Conservation (phyloP, 2,113 vertebrate genomes). For the Sapayoa aenigma region DNA sequence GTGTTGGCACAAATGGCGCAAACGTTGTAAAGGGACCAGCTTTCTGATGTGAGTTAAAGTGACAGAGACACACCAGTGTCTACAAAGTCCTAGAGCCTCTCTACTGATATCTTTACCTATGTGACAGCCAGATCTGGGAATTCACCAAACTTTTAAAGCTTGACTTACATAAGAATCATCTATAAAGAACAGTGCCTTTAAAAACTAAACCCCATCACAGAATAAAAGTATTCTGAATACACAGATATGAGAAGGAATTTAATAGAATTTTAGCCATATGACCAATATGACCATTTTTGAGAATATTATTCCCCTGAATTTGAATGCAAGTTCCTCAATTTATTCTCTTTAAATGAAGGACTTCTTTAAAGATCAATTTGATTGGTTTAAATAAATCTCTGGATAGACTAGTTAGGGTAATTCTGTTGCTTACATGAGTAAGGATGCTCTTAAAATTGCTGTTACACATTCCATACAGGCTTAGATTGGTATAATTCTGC, state of each 20-base stretch:
- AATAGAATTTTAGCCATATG: not conserved
- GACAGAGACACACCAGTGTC: fast-evolving
- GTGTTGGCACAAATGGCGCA: not conserved
- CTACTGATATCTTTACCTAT: not conserved
- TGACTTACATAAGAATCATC: not conserved
- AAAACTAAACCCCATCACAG: not conserved
- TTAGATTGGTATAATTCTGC: not conserved
- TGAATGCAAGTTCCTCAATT: not conserved
- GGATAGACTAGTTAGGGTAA: not conserved
- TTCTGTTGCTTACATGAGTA: not conserved
- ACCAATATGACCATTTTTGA: not conserved
- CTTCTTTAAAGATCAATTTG: not conserved
- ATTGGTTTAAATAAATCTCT: not conserved
- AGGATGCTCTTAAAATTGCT: not conserved
- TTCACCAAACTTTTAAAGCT: not conserved
- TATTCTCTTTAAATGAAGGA: not conserved
- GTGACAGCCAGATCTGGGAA: not conserved
- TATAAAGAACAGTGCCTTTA: not conserved
- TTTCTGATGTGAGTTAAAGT: not conserved
- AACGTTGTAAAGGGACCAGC: not conserved
- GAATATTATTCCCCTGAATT: not conserved
- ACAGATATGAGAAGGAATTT: not conserved
- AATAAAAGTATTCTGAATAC: not conserved
- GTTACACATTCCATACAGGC: not conserved
- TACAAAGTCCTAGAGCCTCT: not conserved